Evolutionary conservation across 2,797 vertebrate species (phyloP).

Genomic region (Clarias pachynema): DNA sequence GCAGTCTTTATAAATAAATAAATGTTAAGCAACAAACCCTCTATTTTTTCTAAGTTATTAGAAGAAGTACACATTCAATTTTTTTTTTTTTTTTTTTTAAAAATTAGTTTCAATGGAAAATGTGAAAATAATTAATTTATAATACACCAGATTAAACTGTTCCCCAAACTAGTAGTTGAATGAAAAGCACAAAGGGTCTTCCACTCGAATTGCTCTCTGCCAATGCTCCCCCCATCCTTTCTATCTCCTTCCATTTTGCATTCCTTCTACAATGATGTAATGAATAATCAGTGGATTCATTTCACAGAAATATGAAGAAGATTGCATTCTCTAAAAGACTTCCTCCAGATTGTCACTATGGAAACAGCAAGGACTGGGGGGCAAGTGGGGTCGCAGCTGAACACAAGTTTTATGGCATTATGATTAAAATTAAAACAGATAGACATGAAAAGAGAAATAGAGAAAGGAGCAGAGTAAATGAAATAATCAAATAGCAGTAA

Average conservation of each 20-base stretch:
- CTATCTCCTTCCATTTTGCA: slow-evolving; percentile 30
- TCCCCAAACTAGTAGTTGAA: neutral
- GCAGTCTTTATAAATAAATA: neutral
- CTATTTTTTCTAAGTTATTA: neutral
- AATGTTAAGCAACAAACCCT: neutral
- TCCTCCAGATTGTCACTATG: slow-evolving; percentile 58
- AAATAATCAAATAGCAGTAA: neutral
- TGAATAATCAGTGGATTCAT: slow-evolving; percentile 27
- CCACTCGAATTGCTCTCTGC: neutral
- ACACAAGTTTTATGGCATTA: slow-evolving; percentile 53
- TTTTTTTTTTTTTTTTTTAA: neutral
- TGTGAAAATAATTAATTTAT: neutral
- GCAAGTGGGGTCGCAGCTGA: slow-evolving; percentile 14
- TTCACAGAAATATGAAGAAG: slow-evolving; percentile 48
- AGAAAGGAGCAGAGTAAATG: neutral
- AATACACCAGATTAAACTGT: neutral
- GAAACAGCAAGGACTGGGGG: slow-evolving; percentile 51
- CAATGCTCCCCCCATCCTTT: slow-evolving; percentile 3
- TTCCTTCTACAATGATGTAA: slow-evolving; percentile 35
- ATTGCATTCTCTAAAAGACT: slow-evolving; percentile 43
- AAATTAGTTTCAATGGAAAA: neutral
- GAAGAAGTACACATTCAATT: neutral
- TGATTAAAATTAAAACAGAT: slow-evolving; percentile 45
- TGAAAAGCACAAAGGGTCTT: neutral
- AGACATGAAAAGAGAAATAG: slow-evolving; percentile 15